phyloP scores from a whole-genome alignment of 2,797 vertebrate genomes.

The Eptatretus atami region DNA sequence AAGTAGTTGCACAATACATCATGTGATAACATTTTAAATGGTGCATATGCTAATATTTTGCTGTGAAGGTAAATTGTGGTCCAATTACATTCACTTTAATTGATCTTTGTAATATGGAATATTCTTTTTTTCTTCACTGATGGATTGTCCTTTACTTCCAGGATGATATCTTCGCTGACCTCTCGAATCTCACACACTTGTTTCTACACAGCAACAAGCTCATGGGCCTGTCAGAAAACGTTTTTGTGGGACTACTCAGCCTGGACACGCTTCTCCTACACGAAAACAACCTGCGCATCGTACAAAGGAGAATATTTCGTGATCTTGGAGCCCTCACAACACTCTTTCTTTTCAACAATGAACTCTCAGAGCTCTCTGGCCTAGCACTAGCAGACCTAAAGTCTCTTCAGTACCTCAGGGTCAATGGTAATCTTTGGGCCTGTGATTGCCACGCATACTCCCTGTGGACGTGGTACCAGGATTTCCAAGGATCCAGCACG shows the following conservation, averaged over 20 bases:
- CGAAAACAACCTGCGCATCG: slow-evolving; percentile 44
- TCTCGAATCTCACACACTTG: slow-evolving; percentile 81
- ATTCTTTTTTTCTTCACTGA: neutral
- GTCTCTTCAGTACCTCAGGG: slow-evolving; percentile 63
- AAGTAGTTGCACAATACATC: too few relatives aligned
- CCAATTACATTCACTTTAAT: too few relatives aligned
- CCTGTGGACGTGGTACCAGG: slow-evolving; percentile 80
- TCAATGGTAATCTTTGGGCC: slow-evolving; percentile 76
- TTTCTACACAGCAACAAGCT: slow-evolving; percentile 90
- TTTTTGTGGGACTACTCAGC: slow-evolving; percentile 49
- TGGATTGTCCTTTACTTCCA: slow-evolving; percentile 12
- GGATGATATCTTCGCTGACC: slow-evolving; percentile 63
- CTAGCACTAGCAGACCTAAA: slow-evolving; percentile 49
- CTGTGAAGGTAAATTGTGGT: too few relatives aligned
- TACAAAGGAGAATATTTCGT: slow-evolving; percentile 44
- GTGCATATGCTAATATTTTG: too few relatives aligned
- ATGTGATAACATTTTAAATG: too few relatives aligned
- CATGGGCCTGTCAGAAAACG: slow-evolving; percentile 56
- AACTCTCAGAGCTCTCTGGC: slow-evolving; percentile 43
- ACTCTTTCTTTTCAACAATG: slow-evolving; percentile 79
- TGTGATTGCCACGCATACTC: slow-evolving; percentile 60
- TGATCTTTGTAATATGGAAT: neutral
- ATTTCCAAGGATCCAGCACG: slow-evolving; percentile 48
- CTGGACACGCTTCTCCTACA: slow-evolving; percentile 69
- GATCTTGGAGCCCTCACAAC: slow-evolving; percentile 65